Conservation (phyloP, 92 coral and sea anemone species). For the Actinostola sp. region DNA sequence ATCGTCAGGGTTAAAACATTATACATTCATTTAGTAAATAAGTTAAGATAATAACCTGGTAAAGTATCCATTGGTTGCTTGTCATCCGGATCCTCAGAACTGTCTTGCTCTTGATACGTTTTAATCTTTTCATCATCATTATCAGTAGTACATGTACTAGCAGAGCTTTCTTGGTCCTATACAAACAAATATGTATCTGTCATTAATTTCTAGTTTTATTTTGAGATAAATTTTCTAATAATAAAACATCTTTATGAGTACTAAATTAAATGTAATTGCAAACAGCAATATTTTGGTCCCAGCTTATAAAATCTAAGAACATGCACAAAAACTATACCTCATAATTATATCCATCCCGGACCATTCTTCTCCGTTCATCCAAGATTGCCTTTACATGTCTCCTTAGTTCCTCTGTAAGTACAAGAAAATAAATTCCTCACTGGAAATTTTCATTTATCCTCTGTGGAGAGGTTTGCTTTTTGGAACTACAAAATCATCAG, state of each 20-base stretch:
- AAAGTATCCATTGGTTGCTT: constrained; percentile 13
- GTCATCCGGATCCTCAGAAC: constrained; percentile 6
- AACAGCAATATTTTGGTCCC: too few species aligned
- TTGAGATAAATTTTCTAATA: too few species aligned
- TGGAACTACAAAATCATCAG: not conserved
- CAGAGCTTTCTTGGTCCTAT: not conserved
- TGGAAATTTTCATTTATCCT: not conserved
- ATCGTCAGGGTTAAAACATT: too few species aligned
- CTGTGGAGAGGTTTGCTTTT: not conserved
- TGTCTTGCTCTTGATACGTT: not conserved
- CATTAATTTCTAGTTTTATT: not conserved
- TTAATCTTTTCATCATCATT: not conserved
- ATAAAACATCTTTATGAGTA: too few species aligned
- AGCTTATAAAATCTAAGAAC: too few species aligned
- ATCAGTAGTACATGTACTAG: too few species aligned
- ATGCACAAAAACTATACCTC: not conserved
- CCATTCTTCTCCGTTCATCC: constrained; percentile 66
- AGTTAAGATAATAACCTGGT: constrained; percentile 40
- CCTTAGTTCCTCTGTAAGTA: constrained; percentile 18
- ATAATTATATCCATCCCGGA: constrained; percentile 53
- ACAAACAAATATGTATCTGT: not conserved
- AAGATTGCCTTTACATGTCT: constrained; percentile 50
- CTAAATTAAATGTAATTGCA: too few species aligned
- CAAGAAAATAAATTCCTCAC: not conserved
- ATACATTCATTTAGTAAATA: too few species aligned